Conservation (phyloP, 1,140 invertebrate species). For the Sinella curviseta region DNA sequence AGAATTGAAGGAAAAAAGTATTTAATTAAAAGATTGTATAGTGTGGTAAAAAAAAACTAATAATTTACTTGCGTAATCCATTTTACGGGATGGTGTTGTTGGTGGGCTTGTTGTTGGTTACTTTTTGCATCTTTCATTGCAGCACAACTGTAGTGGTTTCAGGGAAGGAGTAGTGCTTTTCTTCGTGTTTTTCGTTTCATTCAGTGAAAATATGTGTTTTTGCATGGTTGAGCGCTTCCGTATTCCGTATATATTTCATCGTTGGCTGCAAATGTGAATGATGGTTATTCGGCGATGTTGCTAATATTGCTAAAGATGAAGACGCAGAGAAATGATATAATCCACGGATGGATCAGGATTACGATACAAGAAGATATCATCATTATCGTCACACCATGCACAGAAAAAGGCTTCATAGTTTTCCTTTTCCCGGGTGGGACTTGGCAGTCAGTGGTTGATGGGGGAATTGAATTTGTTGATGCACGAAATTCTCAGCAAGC, state of each 20-base stretch:
- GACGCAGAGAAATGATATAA: no score
- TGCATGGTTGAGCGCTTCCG: not conserved
- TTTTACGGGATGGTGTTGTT: not conserved
- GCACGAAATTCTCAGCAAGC: no score
- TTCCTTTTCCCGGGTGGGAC: no score
- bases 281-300: no score
- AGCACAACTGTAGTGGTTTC: not conserved
- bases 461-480: no score
- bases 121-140: not conserved
- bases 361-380: no score
- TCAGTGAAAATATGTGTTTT: not conserved
- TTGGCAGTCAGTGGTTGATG: no score
- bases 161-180: not conserved
- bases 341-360: no score
- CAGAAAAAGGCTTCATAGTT: no score
- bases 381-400: no score
- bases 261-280: not conserved
- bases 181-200: not conserved
- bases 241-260: not conserved
- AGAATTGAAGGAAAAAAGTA: not conserved
- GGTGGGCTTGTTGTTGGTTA: not conserved
- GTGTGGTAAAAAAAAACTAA: not conserved
- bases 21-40: slow-evolving; percentile 13
- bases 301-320: no score
- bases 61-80: slow-evolving; percentile 23